phyloP scores from a whole-genome alignment of 2,888 invertebrate genomes.

The Maniola hyperantus region DNA sequence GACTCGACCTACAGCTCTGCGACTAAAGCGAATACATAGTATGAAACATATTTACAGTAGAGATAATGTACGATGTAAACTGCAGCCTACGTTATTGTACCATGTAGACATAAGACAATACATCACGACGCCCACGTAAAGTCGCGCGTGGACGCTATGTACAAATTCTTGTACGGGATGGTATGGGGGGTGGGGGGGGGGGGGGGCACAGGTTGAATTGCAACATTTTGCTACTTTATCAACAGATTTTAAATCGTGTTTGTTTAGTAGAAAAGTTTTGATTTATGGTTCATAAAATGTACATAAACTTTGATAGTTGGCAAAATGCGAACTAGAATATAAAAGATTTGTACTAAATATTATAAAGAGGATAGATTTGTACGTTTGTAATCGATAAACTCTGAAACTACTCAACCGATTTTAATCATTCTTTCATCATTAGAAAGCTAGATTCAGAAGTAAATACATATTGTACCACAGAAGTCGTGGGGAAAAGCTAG shows the following conservation, averaged over 20 bases:
- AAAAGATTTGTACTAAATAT: too few species aligned
- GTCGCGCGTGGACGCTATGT: not conserved
- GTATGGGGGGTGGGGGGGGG: not conserved
- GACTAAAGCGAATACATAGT: conserved; percentile 20
- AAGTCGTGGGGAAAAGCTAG: too few species aligned
- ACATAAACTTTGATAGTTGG: too few species aligned
- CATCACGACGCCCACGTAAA: conserved; percentile 36
- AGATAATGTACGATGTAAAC: conserved; percentile 47
- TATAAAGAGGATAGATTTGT: too few species aligned
- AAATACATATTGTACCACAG: too few species aligned
- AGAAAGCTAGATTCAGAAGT: too few species aligned
- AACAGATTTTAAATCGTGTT: not conserved
- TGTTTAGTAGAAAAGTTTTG: not conserved
- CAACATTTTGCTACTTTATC: not conserved
- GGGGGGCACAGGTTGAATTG: not conserved
- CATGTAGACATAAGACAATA: conserved; percentile 42
- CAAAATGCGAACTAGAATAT: too few species aligned
- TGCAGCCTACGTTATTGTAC: conserved; percentile 41
- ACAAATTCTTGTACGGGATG: not conserved
- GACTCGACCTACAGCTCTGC: too few species aligned
- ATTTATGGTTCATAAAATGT: not conserved
- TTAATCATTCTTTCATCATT: too few species aligned
- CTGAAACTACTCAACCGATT: too few species aligned
- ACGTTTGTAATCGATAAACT: too few species aligned
- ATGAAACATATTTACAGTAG: conserved; percentile 39